A percentile compares a stretch with the other conserved stretches of the same genome.
These are phyloP conservation scores for Xestoiulus laeticollis DNA, from an alignment of 2,888 invertebrate genomes.

Conservation along the genomic window DNA sequence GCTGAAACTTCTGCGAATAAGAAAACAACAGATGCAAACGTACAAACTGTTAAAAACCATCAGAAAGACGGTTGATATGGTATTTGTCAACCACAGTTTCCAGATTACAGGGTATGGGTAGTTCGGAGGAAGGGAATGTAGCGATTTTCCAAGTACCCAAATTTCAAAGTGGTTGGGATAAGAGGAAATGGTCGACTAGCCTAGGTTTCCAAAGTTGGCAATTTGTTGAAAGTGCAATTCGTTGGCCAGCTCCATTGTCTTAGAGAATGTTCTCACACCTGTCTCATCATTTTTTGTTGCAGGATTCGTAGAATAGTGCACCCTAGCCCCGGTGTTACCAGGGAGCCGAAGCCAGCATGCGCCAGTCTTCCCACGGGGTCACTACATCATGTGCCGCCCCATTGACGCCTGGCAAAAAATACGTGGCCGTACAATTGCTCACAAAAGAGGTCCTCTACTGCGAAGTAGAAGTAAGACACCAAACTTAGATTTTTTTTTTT, in stretches of 20 bases:
- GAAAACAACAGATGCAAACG: background rate
- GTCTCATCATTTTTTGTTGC: conserved; percentile 23
- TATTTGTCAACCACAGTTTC: background rate
- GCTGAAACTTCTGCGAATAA: background rate
- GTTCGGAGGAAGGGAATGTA: background rate
- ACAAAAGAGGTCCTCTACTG: conserved; percentile 64
- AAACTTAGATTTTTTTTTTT: background rate
- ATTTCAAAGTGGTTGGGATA: background rate
- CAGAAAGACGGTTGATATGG: background rate
- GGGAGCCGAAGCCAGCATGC: conserved; percentile 54
- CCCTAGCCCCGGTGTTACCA: conserved; percentile 44
- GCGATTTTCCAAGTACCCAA: background rate
- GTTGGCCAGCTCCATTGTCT: conserved; percentile 21
- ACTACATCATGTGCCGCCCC: conserved; percentile 56
- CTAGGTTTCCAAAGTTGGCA: background rate
- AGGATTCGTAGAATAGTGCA: conserved; percentile 44
- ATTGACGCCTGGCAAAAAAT: conserved; percentile 61
- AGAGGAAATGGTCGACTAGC: background rate
- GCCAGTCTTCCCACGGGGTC: conserved; percentile 53
- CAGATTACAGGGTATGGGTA: background rate
- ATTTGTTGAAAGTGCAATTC: background rate
- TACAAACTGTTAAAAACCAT: background rate
- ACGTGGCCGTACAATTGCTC: conserved; percentile 64
- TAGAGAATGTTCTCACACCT: conserved; percentile 38
- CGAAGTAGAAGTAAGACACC: conserved; percentile 63